phyloP scores from a whole-genome alignment of 2,113 vertebrate genomes.

The Todiramphus saurophagus region DNA sequence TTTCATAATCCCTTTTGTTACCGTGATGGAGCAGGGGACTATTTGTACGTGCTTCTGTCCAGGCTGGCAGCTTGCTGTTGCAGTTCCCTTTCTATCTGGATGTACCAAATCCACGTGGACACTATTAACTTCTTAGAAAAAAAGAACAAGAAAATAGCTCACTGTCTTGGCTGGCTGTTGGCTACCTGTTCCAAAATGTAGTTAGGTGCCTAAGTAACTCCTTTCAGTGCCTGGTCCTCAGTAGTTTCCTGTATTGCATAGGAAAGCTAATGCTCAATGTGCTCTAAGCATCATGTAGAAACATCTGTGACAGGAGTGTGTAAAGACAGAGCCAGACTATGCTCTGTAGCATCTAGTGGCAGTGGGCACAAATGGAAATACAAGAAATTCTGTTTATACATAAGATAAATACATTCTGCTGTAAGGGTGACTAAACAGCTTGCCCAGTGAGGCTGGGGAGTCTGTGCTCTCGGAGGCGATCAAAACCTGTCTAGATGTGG shows the following conservation, averaged over 20 bases:
- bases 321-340: not conserved
- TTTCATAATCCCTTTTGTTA: not conserved
- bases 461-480: not conserved
- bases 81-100: not conserved
- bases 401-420: not conserved
- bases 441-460: not conserved
- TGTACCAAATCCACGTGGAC: not conserved
- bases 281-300: not conserved
- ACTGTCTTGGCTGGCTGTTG: not conserved
- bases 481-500: not conserved
- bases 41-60: not conserved
- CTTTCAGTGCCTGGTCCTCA: not conserved
- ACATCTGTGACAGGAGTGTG: not conserved
- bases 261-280: not conserved
- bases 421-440: not conserved
- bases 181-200: not conserved
- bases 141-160: not conserved
- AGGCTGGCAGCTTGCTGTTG: not conserved
- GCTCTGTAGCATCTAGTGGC: not conserved
- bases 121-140: not conserved
- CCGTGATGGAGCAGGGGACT: not conserved
- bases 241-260: not conserved
- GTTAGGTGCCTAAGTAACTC: not conserved
- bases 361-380: not conserved
- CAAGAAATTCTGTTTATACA: not conserved